These are phyloP conservation scores for Pycnonotus jocosus DNA, from an alignment of 2,113 vertebrate species.

Conservation along the genomic window DNA sequence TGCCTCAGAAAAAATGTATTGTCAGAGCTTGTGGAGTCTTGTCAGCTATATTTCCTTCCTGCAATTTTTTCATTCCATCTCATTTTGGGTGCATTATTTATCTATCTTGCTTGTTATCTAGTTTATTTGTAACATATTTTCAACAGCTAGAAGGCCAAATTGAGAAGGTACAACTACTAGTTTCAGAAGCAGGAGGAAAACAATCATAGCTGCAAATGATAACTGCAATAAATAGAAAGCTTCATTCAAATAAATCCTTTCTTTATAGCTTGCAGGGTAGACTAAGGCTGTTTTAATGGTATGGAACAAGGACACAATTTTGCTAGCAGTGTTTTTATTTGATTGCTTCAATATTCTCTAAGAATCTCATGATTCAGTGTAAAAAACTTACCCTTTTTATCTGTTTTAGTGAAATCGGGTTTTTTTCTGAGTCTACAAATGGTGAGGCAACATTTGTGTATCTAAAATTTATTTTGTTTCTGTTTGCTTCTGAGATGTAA, in stretches of 20 bases:
- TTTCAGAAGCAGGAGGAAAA: conserved; percentile 26
- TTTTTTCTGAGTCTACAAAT: background rate
- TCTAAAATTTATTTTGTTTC: background rate
- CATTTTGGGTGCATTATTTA: background rate
- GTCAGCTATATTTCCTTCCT: background rate
- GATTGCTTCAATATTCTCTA: background rate
- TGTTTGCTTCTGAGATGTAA: background rate
- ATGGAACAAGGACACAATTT: conserved; percentile 13
- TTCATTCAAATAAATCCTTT: conserved; percentile 34
- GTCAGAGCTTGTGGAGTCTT: background rate
- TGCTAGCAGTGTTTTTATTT: conserved; percentile 37
- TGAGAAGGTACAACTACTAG: background rate
- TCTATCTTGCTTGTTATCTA: background rate
- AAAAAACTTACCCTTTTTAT: background rate
- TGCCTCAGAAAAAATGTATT: background rate
- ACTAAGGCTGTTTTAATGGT: conserved; percentile 14
- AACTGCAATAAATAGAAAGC: conserved; percentile 39
- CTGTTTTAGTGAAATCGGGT: background rate
- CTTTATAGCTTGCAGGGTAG: conserved; percentile 21
- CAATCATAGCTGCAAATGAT: conserved; percentile 25
- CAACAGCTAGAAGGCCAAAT: background rate
- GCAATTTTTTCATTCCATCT: background rate
- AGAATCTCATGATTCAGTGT: background rate
- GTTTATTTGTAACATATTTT: background rate
- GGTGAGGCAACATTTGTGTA: background rate